Percentiles rank a stretch among this genome's conserved stretches.
Evolutionary conservation across 2,113 vertebrate genomes (phyloP).

Genomic region (Sarotherodon lohbergeri): DNA sequence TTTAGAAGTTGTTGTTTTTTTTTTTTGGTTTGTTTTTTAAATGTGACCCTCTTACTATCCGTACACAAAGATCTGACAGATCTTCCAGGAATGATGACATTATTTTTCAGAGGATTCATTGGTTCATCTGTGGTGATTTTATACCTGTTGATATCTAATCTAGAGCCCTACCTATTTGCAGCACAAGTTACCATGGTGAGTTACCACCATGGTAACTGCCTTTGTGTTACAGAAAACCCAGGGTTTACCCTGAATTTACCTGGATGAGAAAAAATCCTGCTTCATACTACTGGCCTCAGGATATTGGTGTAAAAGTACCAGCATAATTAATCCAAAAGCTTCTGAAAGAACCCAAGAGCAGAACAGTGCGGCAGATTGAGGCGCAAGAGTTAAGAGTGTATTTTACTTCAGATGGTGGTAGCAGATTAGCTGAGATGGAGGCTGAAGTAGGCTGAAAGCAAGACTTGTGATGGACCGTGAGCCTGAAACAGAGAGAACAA

Average conservation of each 20-base stretch:
- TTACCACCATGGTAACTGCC: neutral
- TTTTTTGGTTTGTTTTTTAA: neutral
- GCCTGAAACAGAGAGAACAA: neutral
- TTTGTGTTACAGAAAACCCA: neutral
- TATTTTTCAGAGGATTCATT: neutral
- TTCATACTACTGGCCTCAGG: neutral
- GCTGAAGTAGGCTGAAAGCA: neutral
- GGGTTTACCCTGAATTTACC: neutral
- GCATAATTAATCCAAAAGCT: neutral
- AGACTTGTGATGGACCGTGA: neutral
- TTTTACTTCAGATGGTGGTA: neutral
- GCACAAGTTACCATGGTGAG: neutral
- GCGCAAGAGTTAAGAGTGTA: neutral
- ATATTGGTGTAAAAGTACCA: neutral
- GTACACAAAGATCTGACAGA: neutral
- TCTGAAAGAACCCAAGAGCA: neutral
- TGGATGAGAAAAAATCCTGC: neutral
- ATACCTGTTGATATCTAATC: neutral
- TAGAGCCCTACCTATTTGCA: neutral
- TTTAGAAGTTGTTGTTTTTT: neutral
- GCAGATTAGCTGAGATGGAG: neutral
- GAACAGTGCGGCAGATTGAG: neutral
- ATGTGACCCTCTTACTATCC: neutral
- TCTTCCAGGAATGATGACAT: neutral
- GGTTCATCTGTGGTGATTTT: neutral